phyloP scores from a whole-genome alignment of 2,113 vertebrate species.

The Etheostoma cragini region DNA sequence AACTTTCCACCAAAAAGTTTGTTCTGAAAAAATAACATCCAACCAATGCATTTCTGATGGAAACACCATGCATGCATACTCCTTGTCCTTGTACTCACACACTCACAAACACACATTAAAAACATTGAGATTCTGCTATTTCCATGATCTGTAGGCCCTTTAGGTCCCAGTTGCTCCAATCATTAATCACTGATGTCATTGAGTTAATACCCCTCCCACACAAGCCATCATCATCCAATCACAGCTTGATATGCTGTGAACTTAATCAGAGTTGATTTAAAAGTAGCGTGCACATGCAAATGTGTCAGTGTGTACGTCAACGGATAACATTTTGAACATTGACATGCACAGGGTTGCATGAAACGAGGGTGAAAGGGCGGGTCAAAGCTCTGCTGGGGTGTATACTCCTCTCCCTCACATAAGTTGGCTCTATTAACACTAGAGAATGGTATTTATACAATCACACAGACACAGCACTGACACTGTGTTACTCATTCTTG shows the following conservation, averaged over 20 bases:
- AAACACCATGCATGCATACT: not conserved
- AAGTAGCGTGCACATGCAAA: slow-evolving; percentile 16
- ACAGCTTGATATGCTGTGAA: not conserved
- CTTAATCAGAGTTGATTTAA: slow-evolving; percentile 27
- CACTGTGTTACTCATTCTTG: slow-evolving; percentile 23
- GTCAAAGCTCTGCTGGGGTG: slow-evolving; percentile 51
- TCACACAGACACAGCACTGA: slow-evolving; percentile 12
- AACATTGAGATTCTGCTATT: not conserved
- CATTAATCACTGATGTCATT: slow-evolving; percentile 63
- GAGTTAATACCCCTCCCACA: slow-evolving; percentile 42
- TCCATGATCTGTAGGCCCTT: slow-evolving; percentile 15
- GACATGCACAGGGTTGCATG: slow-evolving; percentile 23
- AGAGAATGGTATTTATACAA: slow-evolving; percentile 40
- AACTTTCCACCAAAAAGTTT: not conserved
- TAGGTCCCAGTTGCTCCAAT: slow-evolving; percentile 11
- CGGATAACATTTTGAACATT: slow-evolving; percentile 22
- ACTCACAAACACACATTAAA: not conserved
- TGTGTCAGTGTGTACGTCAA: not conserved
- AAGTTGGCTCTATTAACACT: slow-evolving; percentile 41
- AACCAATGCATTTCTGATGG: not conserved
- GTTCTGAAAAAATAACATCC: not conserved
- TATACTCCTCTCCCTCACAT: slow-evolving; percentile 7
- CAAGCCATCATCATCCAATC: slow-evolving; percentile 28
- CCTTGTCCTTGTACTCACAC: too few species aligned
- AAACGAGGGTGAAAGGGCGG: slow-evolving; percentile 25